Evolutionary conservation across 2,888 invertebrate species (phyloP).

Genomic region (Catocala fraxini): DNA sequence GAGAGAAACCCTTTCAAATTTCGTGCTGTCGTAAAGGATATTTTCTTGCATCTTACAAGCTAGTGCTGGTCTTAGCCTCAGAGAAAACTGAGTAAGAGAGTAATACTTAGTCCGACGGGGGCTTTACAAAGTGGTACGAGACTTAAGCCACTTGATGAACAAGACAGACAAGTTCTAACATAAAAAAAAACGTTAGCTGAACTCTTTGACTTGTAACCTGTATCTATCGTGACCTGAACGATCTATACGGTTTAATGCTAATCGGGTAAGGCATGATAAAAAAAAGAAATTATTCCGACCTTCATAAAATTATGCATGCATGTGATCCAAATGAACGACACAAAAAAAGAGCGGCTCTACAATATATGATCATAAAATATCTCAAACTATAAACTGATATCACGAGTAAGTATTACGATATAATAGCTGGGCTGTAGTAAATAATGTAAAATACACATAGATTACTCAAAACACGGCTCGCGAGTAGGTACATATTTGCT

Average conservation of each 20-base stretch:
- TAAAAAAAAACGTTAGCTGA: neutral
- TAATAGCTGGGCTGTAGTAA: slow-evolving; percentile 8
- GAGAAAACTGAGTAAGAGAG: no score
- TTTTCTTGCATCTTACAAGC: no score
- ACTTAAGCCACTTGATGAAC: no score
- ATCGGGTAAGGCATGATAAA: neutral
- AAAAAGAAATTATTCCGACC: neutral
- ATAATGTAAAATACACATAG: slow-evolving; percentile 32
- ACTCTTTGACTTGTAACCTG: slow-evolving; percentile 1
- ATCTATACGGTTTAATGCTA: neutral
- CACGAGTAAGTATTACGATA: slow-evolving; percentile 7
- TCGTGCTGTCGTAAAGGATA: no score
- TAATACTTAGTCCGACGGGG: no score
- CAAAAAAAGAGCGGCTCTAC: slow-evolving; percentile 2
- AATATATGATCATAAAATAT: slow-evolving; percentile 11
- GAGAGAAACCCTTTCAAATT: no score
- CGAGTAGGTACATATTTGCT: slow-evolving; percentile 32
- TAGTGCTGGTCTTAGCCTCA: no score
- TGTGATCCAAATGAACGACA: neutral
- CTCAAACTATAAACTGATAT: slow-evolving; percentile 5
- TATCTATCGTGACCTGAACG: neutral
- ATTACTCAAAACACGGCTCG: slow-evolving; percentile 50
- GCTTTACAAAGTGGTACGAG: no score
- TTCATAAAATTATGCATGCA: slow-evolving; percentile 3
- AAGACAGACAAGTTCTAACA: neutral